Base-by-base conservation (phyloP, 2,888 invertebrate genomes). In the Tupiocoris notatus region DNA sequence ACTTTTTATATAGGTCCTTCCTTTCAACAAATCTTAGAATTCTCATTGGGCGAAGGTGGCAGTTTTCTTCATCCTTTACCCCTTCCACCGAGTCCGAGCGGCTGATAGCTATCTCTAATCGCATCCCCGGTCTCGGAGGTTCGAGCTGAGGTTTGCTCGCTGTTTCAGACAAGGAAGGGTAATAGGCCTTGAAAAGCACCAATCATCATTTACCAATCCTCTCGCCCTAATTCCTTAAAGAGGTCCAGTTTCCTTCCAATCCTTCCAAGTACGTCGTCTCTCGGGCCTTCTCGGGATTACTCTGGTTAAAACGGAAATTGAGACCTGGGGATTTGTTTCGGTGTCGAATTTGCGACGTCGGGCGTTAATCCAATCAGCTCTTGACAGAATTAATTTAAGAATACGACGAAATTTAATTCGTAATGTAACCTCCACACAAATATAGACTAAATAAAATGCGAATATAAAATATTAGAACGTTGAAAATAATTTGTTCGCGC, bases 141-240 rank as follows among this genome's bases (percentile, higher is more conserved):
- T 39, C 39, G 39, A 12, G 39, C 39, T 39, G 39, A 39, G 39
- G 39, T 39, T 39, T 39, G 39, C 39, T 3, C 39, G 39, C 12
- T 7, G 39, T 39, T 39, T 39, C 39, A 39, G 39, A 3, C 39
- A 12, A 39, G 39, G 39, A 39, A 39, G 66, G 9, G n/a, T 66
- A 66, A 66, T 66, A 66, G 66, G 66, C 56, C 66, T 56, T 66
- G 66, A 20, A 39, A 39, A 66, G 56, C 66, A 66, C 66, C 54
- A 56, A 66, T 66, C 66, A 66, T 66, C 56, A 66, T 66, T 66
- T 54, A 66, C 20, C 7, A 20, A 7, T 66, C 66, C 39, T 65
- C 65, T 20, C 56, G 39, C 54, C 6, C 66, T 66, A 66, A 66
- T 66, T 56, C 66, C 66, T 20, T 20, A 12, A 21, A 66, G 56